These are phyloP conservation scores for Phoenicopterus ruber DNA, from an alignment of 2,113 vertebrate species.

Conservation along the genomic window DNA sequence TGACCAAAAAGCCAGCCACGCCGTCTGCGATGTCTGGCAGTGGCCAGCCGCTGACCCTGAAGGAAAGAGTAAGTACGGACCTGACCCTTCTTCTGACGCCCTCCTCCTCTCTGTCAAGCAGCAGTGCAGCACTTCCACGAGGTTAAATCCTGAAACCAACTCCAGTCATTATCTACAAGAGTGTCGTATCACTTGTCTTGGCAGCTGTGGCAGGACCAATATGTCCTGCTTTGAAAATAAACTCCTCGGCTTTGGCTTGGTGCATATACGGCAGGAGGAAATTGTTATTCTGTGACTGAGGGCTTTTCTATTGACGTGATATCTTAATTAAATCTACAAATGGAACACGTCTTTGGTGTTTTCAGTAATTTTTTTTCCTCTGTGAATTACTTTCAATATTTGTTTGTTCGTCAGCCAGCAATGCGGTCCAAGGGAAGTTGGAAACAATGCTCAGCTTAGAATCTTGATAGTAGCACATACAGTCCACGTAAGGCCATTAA, in stretches of 20 bases:
- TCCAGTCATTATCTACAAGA: slow-evolving; percentile 37
- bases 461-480: not conserved
- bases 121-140: not conserved
- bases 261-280: slow-evolving; percentile 49
- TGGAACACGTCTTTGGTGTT: not conserved
- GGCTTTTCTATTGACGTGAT: slow-evolving; percentile 54
- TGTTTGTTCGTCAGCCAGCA: slow-evolving; percentile 9
- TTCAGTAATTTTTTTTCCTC: not conserved
- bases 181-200: slow-evolving; percentile 45
- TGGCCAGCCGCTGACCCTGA: not conserved
- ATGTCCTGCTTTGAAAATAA: slow-evolving; percentile 60
- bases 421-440: not conserved
- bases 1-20: not conserved
- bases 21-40: rapidly evolving
- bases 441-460: not conserved
- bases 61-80: not conserved
- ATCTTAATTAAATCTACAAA: slow-evolving; percentile 54
- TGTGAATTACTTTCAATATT: slow-evolving; percentile 18
- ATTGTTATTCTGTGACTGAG: slow-evolving; percentile 44
- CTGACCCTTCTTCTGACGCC: not conserved
- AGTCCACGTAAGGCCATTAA: not conserved
- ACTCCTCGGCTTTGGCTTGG: slow-evolving; percentile 38
- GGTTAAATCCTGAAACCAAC: slow-evolving; percentile 54
- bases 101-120: not conserved
- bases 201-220: slow-evolving; percentile 45